Evolutionary conservation across 2,113 vertebrate genomes (phyloP), one percentile per base, ranked within the genome.

Genomic region (Opisthocomus hoazin): DNA sequence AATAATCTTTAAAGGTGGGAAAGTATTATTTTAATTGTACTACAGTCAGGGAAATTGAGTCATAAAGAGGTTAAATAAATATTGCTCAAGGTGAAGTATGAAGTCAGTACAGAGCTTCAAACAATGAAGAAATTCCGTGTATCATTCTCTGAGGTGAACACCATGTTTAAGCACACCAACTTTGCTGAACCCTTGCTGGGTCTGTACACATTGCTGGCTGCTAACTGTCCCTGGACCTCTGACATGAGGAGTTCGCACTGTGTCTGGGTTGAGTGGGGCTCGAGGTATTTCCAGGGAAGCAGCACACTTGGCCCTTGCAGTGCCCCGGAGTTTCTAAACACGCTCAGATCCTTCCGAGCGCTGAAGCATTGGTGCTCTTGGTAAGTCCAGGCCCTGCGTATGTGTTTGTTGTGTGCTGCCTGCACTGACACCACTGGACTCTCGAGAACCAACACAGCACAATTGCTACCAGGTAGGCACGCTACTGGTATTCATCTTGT

Each of bases 361-460:
- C 41, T 46, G 58, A 74, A 78, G 9, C 5, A 61, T 66, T 39
- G 15, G 15, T 74, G 51, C 2, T 85, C 1, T 1, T 39, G 16
- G 4, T 29, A 65, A 86, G 3, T 48, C 24, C 16, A 20, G 19
- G 17, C 24, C 11, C 34, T 65, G 12, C 0, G 0, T 37, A 30
- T 9, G 6, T 26, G 37, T 70, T 60, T 78, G 24, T 2, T 5
- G 5, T 0, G 0, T 20, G 4, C 26, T 61, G 11, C 23, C 39
- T 69, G 12, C 23, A 27, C 51, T 45, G 76, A 61, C 46, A 61
- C 9, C 12, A 1, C 18, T 0, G 0, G 15, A 10, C 34, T 85
- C 34, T 9, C 23, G 45, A 74, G 54, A 73, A 20, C 15, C 50
- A 56, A 10, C 1, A 1, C 15, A 29, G 46, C 10, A 26, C 20